These are phyloP conservation scores for Bungarus multicinctus DNA, from an alignment of 2,113 vertebrate species.

Conservation along the genomic window DNA sequence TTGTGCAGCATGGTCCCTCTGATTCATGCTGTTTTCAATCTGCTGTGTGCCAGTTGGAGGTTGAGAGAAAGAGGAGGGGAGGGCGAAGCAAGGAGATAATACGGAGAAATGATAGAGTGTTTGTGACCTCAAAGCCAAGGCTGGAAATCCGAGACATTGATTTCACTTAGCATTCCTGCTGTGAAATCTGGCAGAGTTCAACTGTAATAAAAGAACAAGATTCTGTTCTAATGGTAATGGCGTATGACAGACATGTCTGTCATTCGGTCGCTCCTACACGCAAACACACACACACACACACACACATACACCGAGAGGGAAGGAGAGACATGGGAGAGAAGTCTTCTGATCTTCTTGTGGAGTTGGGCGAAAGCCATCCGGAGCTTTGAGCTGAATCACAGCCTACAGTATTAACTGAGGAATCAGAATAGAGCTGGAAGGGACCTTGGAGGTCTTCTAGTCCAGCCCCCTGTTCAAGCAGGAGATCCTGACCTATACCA, in stretches of 20 bases:
- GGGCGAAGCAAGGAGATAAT: slow-evolving; percentile 65
- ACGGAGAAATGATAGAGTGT: slow-evolving; percentile 80
- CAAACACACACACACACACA: not conserved
- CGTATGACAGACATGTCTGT: slow-evolving; percentile 78
- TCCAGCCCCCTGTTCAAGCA: too few relatives aligned
- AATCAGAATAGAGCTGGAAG: too few relatives aligned
- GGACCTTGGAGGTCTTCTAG: too few relatives aligned
- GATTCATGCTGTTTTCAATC: slow-evolving; percentile 84
- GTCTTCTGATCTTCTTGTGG: slow-evolving; percentile 70
- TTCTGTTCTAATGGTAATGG: slow-evolving; percentile 83
- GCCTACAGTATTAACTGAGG: not conserved
- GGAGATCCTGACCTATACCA: too few relatives aligned
- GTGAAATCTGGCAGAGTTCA: slow-evolving; percentile 79
- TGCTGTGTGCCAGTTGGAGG: slow-evolving; percentile 80
- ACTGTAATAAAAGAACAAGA: slow-evolving; percentile 82
- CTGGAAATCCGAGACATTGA: slow-evolving; percentile 82
- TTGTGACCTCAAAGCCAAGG: slow-evolving; percentile 79
- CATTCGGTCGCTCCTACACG: slow-evolving; percentile 73
- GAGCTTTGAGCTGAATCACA: slow-evolving; percentile 70
- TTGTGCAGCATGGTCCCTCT: slow-evolving; percentile 73
- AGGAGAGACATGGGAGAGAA: slow-evolving; percentile 54
- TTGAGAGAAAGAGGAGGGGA: slow-evolving; percentile 58
- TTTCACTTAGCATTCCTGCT: slow-evolving; percentile 79
- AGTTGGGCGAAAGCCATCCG: slow-evolving; percentile 53
- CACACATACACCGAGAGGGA: slow-evolving; percentile 52